phyloP scores from a whole-genome alignment of 2,888 invertebrate species.

The Cepaea hortensis region DNA sequence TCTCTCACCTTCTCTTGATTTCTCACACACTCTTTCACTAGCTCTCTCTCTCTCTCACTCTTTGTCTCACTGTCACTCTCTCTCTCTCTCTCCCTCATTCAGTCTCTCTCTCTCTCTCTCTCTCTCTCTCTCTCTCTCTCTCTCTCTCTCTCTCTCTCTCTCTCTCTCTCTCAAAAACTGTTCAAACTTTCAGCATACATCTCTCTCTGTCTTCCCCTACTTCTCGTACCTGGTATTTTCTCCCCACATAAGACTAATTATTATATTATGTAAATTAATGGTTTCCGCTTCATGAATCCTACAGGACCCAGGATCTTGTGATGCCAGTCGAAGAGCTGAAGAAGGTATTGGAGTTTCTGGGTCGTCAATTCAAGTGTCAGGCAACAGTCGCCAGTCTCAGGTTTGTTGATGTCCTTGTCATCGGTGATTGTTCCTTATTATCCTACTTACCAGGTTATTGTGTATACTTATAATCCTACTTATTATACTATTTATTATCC shows the following conservation, averaged over 20 bases:
- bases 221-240: not conserved
- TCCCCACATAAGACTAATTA: not conserved
- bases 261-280: not conserved
- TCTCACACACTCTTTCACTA: no score
- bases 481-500: no score
- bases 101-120: no score
- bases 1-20: no score
- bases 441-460: no score
- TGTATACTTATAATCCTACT: no score
- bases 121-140: not conserved
- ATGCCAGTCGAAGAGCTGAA: slow-evolving; percentile 64
- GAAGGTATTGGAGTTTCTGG: slow-evolving; percentile 67
- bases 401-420: slow-evolving; percentile 48
- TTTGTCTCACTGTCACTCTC: not conserved
- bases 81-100: not conserved
- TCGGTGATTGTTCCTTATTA: no score
- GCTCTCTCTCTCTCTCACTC: not conserved
- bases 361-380: slow-evolving; percentile 56
- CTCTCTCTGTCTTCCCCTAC: not conserved
- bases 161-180: not conserved
- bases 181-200: not conserved
- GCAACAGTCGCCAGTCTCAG: slow-evolving; percentile 67
- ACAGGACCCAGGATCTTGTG: slow-evolving; percentile 59
- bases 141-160: slow-evolving; percentile 1
- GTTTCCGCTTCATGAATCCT: not conserved